Evolutionary conservation across 2,888 invertebrate genomes (phyloP), one percentile per base, ranked within the genome.

Genomic region (Ditula angustiorana): DNA sequence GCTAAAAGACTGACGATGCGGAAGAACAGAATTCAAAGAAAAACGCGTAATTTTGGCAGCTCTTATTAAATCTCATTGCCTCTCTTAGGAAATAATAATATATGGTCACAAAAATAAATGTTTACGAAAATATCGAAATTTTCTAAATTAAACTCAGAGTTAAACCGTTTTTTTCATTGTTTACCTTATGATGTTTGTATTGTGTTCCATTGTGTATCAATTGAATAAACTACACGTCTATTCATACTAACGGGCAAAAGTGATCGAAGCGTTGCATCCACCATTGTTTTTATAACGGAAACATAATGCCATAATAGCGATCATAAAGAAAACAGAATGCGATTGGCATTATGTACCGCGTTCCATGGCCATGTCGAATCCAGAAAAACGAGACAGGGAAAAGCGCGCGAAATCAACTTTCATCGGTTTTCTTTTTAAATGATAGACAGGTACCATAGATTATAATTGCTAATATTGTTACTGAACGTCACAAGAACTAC

Each of bases 341-440:
- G 33, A 53, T 53, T 59, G 64, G 46, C 64, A 64, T 64, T 52
- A 58, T 23, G 49, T 19, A 23, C 7, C 37, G 30, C 11, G 58
- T 26, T 24, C 52, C 58, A 46, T 35, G 44, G 52, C 46, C 64
- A 24, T 49, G 57, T 72, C 71, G 60, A 64, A 73, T 70, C 65
- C 37, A 69, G 75, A 73, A 70, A 74, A 73, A 76, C 73, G 63
- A 69, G 75, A 71, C 69, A 60, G 74, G 64, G 73, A 81, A 83
- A 81, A 76, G 73, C 72, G 74, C 76, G 77, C 74, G 73, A 74
- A 78, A 64, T 62, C 59, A 5, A 62, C 50, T 81, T 68, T 77
- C 76, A 71, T 71, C 61, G 61, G 75, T 79, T 83, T 83, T 84
- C 82, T 74, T 77, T 67, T 66, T 69, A 71, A 64, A 72, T 74